These are phyloP conservation scores for Aphidoletes aphidimyza DNA, from an alignment of 2,888 invertebrate genomes.

Conservation along the genomic window DNA sequence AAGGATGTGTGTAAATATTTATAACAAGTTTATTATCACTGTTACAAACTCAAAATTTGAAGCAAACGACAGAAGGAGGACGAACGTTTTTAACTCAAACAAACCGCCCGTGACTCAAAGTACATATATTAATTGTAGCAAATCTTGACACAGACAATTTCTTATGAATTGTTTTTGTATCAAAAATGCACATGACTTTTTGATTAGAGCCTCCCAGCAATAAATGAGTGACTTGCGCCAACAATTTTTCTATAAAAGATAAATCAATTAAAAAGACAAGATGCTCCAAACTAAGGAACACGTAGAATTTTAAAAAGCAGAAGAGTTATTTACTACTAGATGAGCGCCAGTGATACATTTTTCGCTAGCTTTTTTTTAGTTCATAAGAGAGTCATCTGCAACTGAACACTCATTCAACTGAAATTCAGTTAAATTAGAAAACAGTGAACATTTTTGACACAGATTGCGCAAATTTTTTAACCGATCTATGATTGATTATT, in stretches of 20 bases:
- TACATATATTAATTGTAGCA: background rate
- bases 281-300: slow-evolving; percentile 36
- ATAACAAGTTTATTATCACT: slow-evolving; percentile 16
- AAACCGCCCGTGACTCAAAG: slow-evolving; percentile 41
- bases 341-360: slow-evolving; percentile 24
- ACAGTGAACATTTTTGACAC: background rate
- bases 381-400: background rate
- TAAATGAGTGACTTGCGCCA: background rate
- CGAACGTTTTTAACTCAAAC: background rate
- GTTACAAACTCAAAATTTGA: background rate
- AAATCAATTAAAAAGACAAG: slow-evolving; percentile 4
- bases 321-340: background rate
- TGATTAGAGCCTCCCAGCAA: background rate
- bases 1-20: background rate
- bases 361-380: slow-evolving; percentile 41
- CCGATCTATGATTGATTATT: background rate
- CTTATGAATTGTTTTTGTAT: background rate
- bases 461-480: slow-evolving; percentile 44
- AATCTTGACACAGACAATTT: background rate
- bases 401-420: background rate
- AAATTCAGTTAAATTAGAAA: slow-evolving; percentile 24
- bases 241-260: background rate
- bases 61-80: background rate
- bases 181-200: background rate
- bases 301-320: background rate